Base-by-base conservation (phyloP, 2,797 vertebrate genomes). In the Octomys mimax region DNA sequence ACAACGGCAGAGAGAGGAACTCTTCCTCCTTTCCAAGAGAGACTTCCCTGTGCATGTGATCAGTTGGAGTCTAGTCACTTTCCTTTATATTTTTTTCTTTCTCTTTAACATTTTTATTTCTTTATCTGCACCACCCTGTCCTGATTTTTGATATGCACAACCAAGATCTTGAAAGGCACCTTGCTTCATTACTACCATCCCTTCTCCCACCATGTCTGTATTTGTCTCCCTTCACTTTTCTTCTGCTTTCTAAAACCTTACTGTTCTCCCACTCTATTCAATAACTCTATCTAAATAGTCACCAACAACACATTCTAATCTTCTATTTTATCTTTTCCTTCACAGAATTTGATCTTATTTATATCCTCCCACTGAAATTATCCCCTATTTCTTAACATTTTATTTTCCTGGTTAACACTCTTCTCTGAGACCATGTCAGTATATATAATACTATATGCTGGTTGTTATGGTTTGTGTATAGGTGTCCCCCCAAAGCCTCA, bases 301-400 rank as follows among this genome's bases (percentile, higher is more conserved):
- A 77, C 19, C 42, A 68, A 2, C 70, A 42, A 39, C 26, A 57
- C 85, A 79, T 92, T 81, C 64, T 26, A 22, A 28, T 86, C 33
- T 10, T 71, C 52, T 64, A 0, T 26, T 14, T n/a, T 84, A 26
- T 77, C 66, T 52, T 66, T 16, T 66, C 42, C 49, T 88, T 8
- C n/a, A 39, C 13, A 62, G 12, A 87, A 57, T 81, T 91, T 85
- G 33, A 81, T n/a, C 62, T 90, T 83, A 62, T 75, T 89, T 86
- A 80, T 22, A 91, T 39, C 12, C 3, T 66, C 16, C 85, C 68
- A 28, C 87, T 84, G 61, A 77, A 77, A 79, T 61, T 33, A 82
- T 73, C 83, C 78, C 49, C n/a, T n/a, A 19, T 91, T 18, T 70
- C n/a, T 90, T 80, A 90, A 87, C 77, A 52, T 57, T 94, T 1